Evolutionary conservation across 2,797 vertebrate species (phyloP), one percentile per base, ranked within the genome.

Genomic region (Microcaecilia unicolor): DNA sequence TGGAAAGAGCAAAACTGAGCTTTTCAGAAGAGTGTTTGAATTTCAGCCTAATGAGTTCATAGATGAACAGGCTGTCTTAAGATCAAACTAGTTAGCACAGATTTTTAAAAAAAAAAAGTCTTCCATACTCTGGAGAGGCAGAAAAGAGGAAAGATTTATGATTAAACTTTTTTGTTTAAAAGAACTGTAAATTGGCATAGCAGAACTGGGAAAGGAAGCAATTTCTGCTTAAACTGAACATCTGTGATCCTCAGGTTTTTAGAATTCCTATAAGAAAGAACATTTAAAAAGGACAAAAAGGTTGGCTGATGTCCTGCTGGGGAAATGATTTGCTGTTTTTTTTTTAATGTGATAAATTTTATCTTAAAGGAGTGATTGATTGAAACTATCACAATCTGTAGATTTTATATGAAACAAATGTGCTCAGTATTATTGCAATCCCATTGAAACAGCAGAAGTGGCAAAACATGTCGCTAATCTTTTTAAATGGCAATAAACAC

Each of bases 1-100:
- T n/a, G 33, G 41, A 30, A 41, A 46, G 18, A 8, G 12, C 11
- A 8, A 8, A n/a, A n/a, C n/a, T n/a, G n/a, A n/a, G n/a, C n/a
- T n/a, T n/a, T 13, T 47, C 8, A 15, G 6, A 25, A 18, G 32
- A 20, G 1, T 0, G 7, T 9, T 0, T 10, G 2, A 10, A 5
- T 17, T 24, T 10, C 12, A 24, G 9, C 13, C 9, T 24, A 8
- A 15, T 3, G 9, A 15, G 8, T 9, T 25, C 9, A 25, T 3
- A 25, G 3, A n/a, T n/a, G n/a, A n/a, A n/a, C n/a, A n/a, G n/a
- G n/a, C n/a, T n/a, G n/a, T n/a, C n/a, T n/a, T n/a, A n/a, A n/a
- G n/a, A n/a, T n/a, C n/a, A n/a, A n/a, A n/a, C n/a, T n/a, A n/a
- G n/a, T n/a, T n/a, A 35, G 6, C 4, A 25, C 7, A 17, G 6